Conservation (phyloP, 2,888 invertebrate genomes). For the Chymomyza procnemis region DNA sequence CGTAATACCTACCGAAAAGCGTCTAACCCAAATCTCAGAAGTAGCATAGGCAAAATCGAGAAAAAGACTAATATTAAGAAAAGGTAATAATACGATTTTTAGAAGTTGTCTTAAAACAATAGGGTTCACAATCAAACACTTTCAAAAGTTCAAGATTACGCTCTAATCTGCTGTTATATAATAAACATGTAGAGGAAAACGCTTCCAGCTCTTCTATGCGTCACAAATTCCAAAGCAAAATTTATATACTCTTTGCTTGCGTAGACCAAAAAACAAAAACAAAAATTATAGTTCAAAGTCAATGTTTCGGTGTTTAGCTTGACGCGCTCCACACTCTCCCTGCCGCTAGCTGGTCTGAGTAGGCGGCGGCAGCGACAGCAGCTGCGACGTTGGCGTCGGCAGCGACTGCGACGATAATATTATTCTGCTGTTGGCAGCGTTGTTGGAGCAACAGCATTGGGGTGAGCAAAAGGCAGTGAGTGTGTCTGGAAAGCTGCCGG, state of each 20-base stretch:
- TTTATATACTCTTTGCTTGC: conserved; percentile 8
- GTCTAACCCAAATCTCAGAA: no score
- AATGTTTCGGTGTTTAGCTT: conserved; percentile 43
- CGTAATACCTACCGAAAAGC: no score
- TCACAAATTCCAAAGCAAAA: background rate
- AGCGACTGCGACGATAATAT: conserved; percentile 15
- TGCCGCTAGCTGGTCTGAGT: conserved; percentile 13
- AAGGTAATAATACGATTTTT: no score
- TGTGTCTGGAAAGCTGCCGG: background rate
- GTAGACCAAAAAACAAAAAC: conserved; percentile 14
- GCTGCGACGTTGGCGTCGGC: conserved; percentile 12
- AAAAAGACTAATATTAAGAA: no score
- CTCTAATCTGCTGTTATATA: no score
- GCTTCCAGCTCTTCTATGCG: background rate
- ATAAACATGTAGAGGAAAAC: no score
- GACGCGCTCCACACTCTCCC: background rate
- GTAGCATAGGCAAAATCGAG: no score
- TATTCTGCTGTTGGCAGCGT: background rate
- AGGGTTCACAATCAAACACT: no score
- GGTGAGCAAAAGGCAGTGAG: conserved; percentile 17
- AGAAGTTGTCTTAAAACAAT: no score
- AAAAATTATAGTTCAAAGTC: conserved; percentile 64
- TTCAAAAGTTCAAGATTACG: no score
- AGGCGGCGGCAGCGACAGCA: conserved; percentile 22
- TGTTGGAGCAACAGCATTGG: background rate